Evolutionary conservation across 1,140 invertebrate species (phyloP), one percentile per base, ranked within the genome.

Genomic region (Drosophila jambulina): DNA sequence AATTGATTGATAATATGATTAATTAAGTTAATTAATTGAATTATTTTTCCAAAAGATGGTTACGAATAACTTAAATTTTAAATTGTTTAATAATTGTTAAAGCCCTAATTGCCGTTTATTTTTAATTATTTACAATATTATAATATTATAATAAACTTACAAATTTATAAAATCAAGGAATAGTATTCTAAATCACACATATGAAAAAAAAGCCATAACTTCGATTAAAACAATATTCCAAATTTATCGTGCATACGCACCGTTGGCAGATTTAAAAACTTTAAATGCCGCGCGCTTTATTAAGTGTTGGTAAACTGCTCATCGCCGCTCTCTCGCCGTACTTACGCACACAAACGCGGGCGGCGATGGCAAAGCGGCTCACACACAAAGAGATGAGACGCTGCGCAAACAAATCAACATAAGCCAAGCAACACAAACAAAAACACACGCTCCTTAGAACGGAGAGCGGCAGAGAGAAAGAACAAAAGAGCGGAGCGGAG

Each of bases 181-280:
- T n/a, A n/a, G n/a, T n/a, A n/a, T n/a, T n/a, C n/a, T n/a, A n/a
- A n/a, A n/a, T n/a, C n/a, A n/a, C n/a, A n/a, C n/a, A n/a, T n/a
- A n/a, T n/a, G n/a, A n/a, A n/a, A n/a, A n/a, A n/a, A n/a, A n/a
- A n/a, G n/a, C n/a, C n/a, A n/a, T 2, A 32, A 32, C 32, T 10
- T 32, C 4, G 10, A 32, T 3, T 32, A 32, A 10, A 32, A 12
- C 32, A 32, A 4, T 10, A 4, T 32, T 32, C 0, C 12, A 13
- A 12, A 34, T 36, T 36, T 13, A 70, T 81, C 25, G 75, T 76
- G n/a, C 76, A 87, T 82, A 85, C 83, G 83, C 75, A 74, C 51
- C 53, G 79, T 80, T 74, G 64, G 36, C 63, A 48, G 17, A 64
- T 82, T 46, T 58, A 70, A 80, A 68, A 38, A 54, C 19, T 51